Base-by-base conservation (phyloP, 2,797 vertebrate species). In the Hydrocynus forskahlii region DNA sequence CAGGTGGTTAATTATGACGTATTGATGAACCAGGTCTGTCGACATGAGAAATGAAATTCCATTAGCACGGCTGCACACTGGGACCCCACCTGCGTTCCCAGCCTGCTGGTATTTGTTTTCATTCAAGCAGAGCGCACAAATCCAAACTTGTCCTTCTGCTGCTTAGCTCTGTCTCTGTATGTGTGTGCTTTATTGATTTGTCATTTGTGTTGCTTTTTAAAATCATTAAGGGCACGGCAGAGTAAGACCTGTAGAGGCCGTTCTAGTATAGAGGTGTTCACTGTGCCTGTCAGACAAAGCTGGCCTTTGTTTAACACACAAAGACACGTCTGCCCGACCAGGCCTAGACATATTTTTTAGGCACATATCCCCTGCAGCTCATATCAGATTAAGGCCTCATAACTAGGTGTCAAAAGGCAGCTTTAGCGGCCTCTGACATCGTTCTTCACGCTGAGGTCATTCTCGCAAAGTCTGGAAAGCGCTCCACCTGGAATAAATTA, bases 321-420 rank as follows among this genome's bases (percentile, higher is more conserved):
- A 16, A 55, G 57, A 86, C 63, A 82, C 38, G 79, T 59, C 85
- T 76, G 80, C 73, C n/a, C 70, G n/a, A 82, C 84, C n/a, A 14
- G 13, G 79, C 82, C 57, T 45, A 14, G 63, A 81, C 87, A 88
- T 89, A 85, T 83, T 86, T 48, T 87, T 73, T 80, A 35, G 71
- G 40, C 72, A 86, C 86, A 86, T 87, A 86, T 89, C 81, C 85
- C 48, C 76, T 54, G 69, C 62, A 81, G 52, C 52, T 71, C 67
- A 62, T 72, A 57, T 57, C 63, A 86, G 87, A 90, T 91, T 78
- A 89, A 91, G 85, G 85, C 48, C 73, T 72, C 68, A 43, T 87
- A 89, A 89, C 85, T 81, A 90, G 23, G 81, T 86, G 83, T 86
- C 89, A 88, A 84, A 85, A 90, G 88, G 90, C 88, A 89, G 87